Evolutionary conservation across 2,888 invertebrate genomes (phyloP).

Genomic region (Hydraecia micacea): DNA sequence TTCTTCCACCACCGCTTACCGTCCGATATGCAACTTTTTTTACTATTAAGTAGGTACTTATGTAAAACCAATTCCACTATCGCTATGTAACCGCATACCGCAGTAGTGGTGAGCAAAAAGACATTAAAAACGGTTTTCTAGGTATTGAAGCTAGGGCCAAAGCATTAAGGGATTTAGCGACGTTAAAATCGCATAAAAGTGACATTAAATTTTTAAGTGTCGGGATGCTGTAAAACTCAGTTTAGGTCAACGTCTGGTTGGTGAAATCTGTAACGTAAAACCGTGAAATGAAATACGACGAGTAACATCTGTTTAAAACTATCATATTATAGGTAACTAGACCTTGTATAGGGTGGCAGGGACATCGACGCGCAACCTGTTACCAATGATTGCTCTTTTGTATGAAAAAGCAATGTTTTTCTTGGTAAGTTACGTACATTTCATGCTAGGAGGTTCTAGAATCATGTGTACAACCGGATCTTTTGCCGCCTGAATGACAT

Average conservation of each 20-base stretch:
- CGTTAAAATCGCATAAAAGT: constrained; percentile 42
- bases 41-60: not conserved
- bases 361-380: not conserved
- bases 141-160: constrained; percentile 26
- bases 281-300: constrained; percentile 27
- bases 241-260: constrained; percentile 39
- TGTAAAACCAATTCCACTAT: not conserved
- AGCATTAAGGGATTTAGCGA: constrained; percentile 41
- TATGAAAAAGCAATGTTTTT: not conserved
- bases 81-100: not conserved
- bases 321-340: not conserved
- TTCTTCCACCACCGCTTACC: not conserved
- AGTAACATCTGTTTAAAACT: not conserved
- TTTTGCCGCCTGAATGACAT: not conserved
- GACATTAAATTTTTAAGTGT: constrained; percentile 42
- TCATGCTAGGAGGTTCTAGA: too few species aligned
- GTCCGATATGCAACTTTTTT: not conserved
- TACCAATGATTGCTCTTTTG: not conserved
- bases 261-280: constrained; percentile 18
- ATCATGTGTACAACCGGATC: not conserved
- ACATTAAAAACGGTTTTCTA: constrained; percentile 21
- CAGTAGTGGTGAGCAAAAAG: not conserved
- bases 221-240: constrained; percentile 39
- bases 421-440: too few species aligned
- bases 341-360: not conserved